Evolutionary conservation across 2,888 invertebrate genomes (phyloP), one percentile per base, ranked within the genome.

Genomic region (Unio delphinus): DNA sequence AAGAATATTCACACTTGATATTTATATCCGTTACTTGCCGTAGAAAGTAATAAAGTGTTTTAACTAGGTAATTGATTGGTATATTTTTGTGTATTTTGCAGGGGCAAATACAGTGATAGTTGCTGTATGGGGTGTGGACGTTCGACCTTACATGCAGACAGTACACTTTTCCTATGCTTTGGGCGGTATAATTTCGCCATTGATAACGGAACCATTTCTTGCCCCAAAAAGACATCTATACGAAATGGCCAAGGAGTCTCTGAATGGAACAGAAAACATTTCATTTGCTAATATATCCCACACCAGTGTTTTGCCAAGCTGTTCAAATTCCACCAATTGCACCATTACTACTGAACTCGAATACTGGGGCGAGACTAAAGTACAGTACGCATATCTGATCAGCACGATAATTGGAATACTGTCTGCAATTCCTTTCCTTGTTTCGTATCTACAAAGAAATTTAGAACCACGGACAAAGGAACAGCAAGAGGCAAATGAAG

Each of bases 91-190:
- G 34, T 56, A 15, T 65, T 54, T 75, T 78, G 55, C 81, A 75
- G 84, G 89, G 30, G 89, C 87, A 5, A 89, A 91, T 68, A 88
- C 89, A 5, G 83, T 88, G 34, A 87, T 90, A 56, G 80, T 91
- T 54, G 74, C 82, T 28, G 74, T 85, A 1, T 89, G 89, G 89
- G 88, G 87, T 20, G 76, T 79, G n/a, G 80, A 83, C 62, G 90
- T 88, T 64, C 86, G 88, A 7, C 89, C 90, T 4, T 90, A 88
- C 74, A 88, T 91, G 85, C 91, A 91, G 80, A 86, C 89, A 7
- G 74, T 90, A 17, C 91, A 91, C 76, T 91, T 90, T 80, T 83
- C 86, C 55, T 90, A 90, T 79, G 90, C 90, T n/a, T 70, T 91
- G 57, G 91, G 91, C 11, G 90, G 90, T 20, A 89, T 90, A 67